Base-by-base conservation (phyloP, 1,140 invertebrate genomes). In the Akabosia matsudoensis region DNA sequence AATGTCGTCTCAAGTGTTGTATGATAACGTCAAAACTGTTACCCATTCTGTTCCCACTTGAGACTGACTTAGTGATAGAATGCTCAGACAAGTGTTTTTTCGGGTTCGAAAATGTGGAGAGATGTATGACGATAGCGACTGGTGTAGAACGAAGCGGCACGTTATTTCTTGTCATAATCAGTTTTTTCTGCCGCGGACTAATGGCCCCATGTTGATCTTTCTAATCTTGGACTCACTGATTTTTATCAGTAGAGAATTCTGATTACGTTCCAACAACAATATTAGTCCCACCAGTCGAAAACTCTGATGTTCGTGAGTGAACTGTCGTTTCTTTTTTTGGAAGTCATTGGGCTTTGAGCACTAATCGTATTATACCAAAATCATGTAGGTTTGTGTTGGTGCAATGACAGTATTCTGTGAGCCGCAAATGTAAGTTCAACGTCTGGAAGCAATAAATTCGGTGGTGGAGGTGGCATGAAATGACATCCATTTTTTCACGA, bases 401-500 rank as follows among this genome's bases (percentile, higher is more conserved):
- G n/a, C n/a, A n/a, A 7, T 45, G 37, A 45, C 37, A 45, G 37
- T 45, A 10, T 45, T 7, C 18, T 45, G 7, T 7, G 7, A 45
- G 37, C 37, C 7, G 37, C 37, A 45, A 45, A 61, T 4, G 24
- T 61, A 24, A 61, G 54, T 61, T 61, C 3, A 67, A 67, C 61
- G 61, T 67, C 61, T 67, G 61, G 61, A 67, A 67, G 61, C 22
- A 14, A 67, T 67, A 67, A 67, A 67, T 16, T 7, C 61, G 61
- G 30, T 30, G 61, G 61, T 67, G 61, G 61, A 30, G 61, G 61
- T 67, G 28, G 30, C 28, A 45, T 45, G 18, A 45, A 45, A 18
- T 45, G 37, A 45, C 37, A 45, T 45, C 18, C 37, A 45, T 18
- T 45, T n/a, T n/a, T 45, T 45, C 7, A 45, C 18, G 37, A 45